Evolutionary conservation across 2,797 vertebrate genomes (phyloP), one percentile per base, ranked within the genome.

Genomic region (Sternarchorhynchus goeldii): DNA sequence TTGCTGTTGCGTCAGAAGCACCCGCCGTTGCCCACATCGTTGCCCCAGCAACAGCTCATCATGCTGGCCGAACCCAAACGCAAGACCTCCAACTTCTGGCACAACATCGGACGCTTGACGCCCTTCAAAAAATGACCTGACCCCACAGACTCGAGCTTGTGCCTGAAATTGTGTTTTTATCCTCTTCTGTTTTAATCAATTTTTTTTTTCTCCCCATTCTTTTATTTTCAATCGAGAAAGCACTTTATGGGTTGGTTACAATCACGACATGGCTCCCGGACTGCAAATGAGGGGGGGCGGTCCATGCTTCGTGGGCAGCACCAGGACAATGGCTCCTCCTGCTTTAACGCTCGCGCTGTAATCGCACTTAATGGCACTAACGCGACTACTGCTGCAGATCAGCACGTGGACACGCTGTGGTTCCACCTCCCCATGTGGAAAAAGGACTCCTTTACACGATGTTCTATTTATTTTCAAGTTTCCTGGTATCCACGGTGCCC

Each of bases 31-130:
- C 94, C 96, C 16, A 88, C 90, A 0, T 92, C 93, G 16, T 83
- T 95, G 76, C 95, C 95, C 4, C 95, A 95, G 92, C 96, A 96
- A 89, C 96, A 98, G 83, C 95, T 96, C 84, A 95, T 96, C 90
- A 94, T 97, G 94, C 86, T 98, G 90, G 95, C 96, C 1, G 96
- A 98, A 87, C 96, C 96, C 86, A 97, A 97, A 86, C 94, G 95
- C 90, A 98, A 98, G 90, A 93, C 95, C 69, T 95, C 95, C 73
- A 96, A 96, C 89, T 99, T 99, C 93, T 98, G 96, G 96, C 96
- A 99, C 90, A 97, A 95, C 91, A 97, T 98, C 65, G 96, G 96
- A 88, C 91, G 95, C 87, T 93, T 99, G 91, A 95, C 96, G 0
- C 96, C 97, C 6, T 99, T 99, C 92, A 95, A 95, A 82, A 99